Percentiles rank a stretch among this genome's conserved stretches.
Conservation (phyloP, 2,888 invertebrate genomes). For the Leptinotarsa tumamoca region DNA sequence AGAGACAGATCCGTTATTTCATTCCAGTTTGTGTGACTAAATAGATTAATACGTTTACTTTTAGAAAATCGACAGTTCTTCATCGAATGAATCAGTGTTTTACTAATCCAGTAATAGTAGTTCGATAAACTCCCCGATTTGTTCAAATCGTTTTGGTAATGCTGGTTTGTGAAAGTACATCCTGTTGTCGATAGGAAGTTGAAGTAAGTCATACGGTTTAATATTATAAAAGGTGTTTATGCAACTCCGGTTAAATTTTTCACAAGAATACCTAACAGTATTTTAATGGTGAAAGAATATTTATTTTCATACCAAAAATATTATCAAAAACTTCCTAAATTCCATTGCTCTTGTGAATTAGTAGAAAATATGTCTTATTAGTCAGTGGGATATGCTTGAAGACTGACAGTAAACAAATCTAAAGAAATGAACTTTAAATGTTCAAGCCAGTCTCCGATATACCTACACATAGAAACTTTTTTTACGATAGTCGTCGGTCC, state of each 20-base stretch:
- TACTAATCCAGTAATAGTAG: neutral
- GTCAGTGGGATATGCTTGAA: too few species aligned
- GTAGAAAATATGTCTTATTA: too few species aligned
- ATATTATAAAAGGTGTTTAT: neutral
- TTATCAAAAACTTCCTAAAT: too few species aligned
- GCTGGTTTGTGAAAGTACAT: neutral
- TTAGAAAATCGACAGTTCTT: neutral
- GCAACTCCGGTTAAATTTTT: neutral
- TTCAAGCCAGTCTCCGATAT: too few species aligned
- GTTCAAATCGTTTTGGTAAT: neutral
- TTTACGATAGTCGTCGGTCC: too few species aligned
- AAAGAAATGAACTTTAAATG: too few species aligned
- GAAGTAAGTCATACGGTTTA: neutral
- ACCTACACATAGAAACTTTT: too few species aligned
- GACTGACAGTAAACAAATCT: too few species aligned
- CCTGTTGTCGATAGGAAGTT: neutral
- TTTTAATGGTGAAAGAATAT: too few species aligned
- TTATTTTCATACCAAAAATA: too few species aligned
- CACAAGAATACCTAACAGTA: too few species aligned
- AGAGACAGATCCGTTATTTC: neutral
- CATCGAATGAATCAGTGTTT: neutral
- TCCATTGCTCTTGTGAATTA: too few species aligned
- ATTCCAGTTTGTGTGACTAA: conserved; percentile 8
- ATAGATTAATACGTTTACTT: neutral
- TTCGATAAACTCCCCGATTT: neutral